These are phyloP conservation scores for Drosophila bocki DNA, from an alignment of 1,140 invertebrate species.

Conservation along the genomic window DNA sequence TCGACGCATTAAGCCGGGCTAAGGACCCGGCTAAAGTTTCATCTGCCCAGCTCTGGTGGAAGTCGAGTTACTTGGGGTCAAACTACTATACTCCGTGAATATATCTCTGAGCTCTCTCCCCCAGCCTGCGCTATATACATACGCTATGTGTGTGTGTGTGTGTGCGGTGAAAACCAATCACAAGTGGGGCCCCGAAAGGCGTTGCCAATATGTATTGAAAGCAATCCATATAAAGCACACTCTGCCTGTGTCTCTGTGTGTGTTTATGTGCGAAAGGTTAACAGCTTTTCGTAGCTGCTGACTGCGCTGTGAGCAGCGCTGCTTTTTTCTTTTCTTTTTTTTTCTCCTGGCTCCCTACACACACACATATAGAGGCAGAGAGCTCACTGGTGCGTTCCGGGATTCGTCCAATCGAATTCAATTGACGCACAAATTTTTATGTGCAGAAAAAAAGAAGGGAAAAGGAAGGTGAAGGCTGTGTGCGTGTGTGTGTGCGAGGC, in stretches of 20 bases:
- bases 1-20: neutral
- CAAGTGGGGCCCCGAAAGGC: slow-evolving; percentile 58
- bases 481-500: slow-evolving; percentile 14
- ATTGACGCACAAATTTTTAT: slow-evolving; percentile 84
- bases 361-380: slow-evolving; percentile 21
- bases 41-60: slow-evolving; percentile 4
- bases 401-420: slow-evolving; percentile 84
- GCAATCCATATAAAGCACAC: slow-evolving; percentile 56
- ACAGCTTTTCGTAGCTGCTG: slow-evolving; percentile 65
- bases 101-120: neutral
- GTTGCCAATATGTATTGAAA: slow-evolving; percentile 72
- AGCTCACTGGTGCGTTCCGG: slow-evolving; percentile 63
- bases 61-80: slow-evolving; percentile 53
- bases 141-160: slow-evolving; percentile 1
- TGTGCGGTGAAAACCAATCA: slow-evolving; percentile 57
- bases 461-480: slow-evolving; percentile 3
- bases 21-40: slow-evolving; percentile 3
- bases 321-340: slow-evolving; percentile 51
- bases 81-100: slow-evolving; percentile 12
- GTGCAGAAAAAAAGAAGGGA: slow-evolving; percentile 44
- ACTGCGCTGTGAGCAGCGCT: slow-evolving; percentile 45
- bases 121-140: neutral
- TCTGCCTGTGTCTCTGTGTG: slow-evolving; percentile 24
- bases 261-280: slow-evolving; percentile 74
- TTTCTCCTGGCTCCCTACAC: slow-evolving; percentile 56